Base-by-base conservation (phyloP, 2,797 vertebrate species). In the Ptychobarbus kaznakovi region DNA sequence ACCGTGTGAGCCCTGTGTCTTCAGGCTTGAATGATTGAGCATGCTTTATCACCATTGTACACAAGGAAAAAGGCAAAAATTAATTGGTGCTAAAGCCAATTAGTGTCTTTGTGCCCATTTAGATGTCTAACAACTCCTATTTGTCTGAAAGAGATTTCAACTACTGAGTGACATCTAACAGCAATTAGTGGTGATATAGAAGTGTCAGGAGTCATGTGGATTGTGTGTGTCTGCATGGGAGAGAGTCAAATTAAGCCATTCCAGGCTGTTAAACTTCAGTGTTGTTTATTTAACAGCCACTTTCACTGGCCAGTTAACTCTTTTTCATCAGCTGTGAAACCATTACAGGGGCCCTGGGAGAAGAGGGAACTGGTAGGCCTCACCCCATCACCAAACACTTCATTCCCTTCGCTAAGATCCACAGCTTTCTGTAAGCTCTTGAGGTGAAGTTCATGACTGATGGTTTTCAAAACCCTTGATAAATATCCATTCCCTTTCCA, bases 251-350 rank as follows among this genome's bases (percentile, higher is more conserved):
- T 83, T 65, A 86, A 85, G 75, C 56, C 51, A 83, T 70, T 38
- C 86, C 38, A 77, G 70, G 44, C 51, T 85, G 82, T 87, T 90
- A 70, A 88, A 92, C 82, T 77, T 63, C 78, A 90, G 89, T 82
- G 77, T 91, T 94, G 93, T 95, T 94, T 94, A 93, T 93, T 92
- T 93, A 94, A 94, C 90, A 89, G 88, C 91, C 66, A 72, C 88
- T 91, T 94, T 94, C 91, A 94, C 93, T 93, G 94, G 89, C 87
- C 90, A 90, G 90, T 93, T 90, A 91, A 87, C 89, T 88, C 82
- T 85, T 88, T 84, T 88, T 87, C 81, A 92, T 91, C 90, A 94
- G 91, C 90, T 89, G 90, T 92, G 90, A 94, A 93, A 92, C 58
- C 10, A 92, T 94, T 91, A 93, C 88, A 86, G 86, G 87, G 88